Conservation (phyloP, 2,888 invertebrate genomes). For the Leptopilina drosophilae region DNA sequence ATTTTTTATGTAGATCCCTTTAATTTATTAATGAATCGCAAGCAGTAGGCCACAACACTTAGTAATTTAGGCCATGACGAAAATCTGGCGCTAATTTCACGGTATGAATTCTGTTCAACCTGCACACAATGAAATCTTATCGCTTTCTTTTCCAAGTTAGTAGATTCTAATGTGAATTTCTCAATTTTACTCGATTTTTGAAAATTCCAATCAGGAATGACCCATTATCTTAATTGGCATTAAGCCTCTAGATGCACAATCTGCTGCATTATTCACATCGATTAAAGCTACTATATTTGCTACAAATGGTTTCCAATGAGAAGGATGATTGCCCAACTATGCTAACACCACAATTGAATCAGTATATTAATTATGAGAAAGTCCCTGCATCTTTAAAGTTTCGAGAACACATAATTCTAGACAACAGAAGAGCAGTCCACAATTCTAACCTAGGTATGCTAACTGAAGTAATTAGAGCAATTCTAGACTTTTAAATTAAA, state of each 20-base stretch:
- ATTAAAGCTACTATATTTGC: slow-evolving; percentile 41
- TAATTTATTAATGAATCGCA: background rate
- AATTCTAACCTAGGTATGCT: background rate
- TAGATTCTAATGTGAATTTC: background rate
- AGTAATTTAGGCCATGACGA: background rate
- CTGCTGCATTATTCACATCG: background rate
- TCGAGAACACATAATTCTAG: background rate
- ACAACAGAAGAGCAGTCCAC: background rate
- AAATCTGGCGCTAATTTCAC: background rate
- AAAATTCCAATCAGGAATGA: background rate
- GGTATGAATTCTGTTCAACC: background rate
- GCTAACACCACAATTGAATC: slow-evolving; percentile 24
- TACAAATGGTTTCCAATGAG: slow-evolving; percentile 30
- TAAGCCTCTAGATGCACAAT: too few species aligned
- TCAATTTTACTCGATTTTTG: background rate
- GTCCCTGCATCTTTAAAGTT: background rate
- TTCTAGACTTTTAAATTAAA: slow-evolving; percentile 7
- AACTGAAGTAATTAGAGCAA: background rate
- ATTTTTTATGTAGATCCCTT: background rate
- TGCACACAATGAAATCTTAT: background rate
- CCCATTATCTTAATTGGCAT: too few species aligned
- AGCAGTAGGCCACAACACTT: background rate
- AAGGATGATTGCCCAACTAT: slow-evolving; percentile 25
- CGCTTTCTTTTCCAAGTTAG: background rate
- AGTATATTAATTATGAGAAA: background rate